phyloP scores from a whole-genome alignment of 2,888 invertebrate genomes.

The Sycophila texana region DNA sequence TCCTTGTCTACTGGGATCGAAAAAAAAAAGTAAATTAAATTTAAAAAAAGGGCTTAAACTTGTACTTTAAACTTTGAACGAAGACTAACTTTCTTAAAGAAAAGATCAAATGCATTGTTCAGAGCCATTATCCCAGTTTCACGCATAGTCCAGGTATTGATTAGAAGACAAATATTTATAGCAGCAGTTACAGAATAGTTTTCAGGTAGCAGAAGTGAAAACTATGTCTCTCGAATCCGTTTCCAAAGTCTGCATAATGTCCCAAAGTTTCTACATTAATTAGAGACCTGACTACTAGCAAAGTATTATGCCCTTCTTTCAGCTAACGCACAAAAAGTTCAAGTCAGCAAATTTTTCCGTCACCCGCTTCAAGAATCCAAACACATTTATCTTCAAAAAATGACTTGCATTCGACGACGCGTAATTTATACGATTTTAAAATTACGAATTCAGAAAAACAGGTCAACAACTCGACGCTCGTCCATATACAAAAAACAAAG shows the following conservation, averaged over 20 bases:
- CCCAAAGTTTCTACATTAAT: conserved; percentile 39
- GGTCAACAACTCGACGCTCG: background rate
- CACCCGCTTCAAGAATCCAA: too few relatives aligned
- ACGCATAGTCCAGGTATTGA: background rate
- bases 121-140: too few relatives aligned
- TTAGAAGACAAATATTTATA: conserved; percentile 18
- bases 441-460: background rate
- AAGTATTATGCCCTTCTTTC: background rate
- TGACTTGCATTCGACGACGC: too few relatives aligned
- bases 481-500: background rate
- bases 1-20: too few relatives aligned
- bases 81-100: too few relatives aligned
- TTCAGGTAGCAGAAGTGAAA: background rate
- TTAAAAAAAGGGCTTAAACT: too few relatives aligned
- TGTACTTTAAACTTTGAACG: too few relatives aligned
- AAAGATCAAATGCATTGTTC: too few relatives aligned
- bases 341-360: too few relatives aligned
- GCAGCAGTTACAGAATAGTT: conserved; percentile 29
- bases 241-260: conserved; percentile 8
- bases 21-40: too few relatives aligned
- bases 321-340: too few relatives aligned
- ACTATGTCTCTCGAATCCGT: conserved; percentile 11
- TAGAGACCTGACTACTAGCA: background rate
- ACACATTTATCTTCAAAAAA: too few relatives aligned
- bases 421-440: background rate